These are phyloP conservation scores for Dascillus cervinus DNA, from an alignment of 2,888 invertebrate genomes.

Conservation along the genomic window DNA sequence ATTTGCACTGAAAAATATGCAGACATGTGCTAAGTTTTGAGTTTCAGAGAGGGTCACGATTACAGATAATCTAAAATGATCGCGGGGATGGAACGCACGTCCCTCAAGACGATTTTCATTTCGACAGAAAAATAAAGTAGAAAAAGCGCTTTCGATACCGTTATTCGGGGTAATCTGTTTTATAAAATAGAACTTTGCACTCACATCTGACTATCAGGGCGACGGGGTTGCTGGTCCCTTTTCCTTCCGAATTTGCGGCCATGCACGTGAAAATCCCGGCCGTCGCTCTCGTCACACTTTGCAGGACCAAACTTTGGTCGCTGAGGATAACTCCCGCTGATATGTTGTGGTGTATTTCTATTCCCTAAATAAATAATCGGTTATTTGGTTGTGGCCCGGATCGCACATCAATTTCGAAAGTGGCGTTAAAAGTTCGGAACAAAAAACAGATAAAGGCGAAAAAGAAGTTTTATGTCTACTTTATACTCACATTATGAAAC, in stretches of 20 bases:
- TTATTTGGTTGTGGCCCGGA: no score
- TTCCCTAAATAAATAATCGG: no score
- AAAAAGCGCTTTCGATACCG: conserved; percentile 1
- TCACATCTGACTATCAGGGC: conserved; percentile 63
- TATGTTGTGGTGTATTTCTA: conserved; percentile 75
- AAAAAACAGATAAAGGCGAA: no score
- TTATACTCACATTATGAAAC: conserved; percentile 76
- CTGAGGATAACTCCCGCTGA: conserved; percentile 76
- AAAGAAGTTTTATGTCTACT: no score
- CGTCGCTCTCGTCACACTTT: conserved; percentile 71
- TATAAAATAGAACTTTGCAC: conserved; percentile 30
- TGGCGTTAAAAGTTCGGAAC: no score
- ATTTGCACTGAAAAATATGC: no score
- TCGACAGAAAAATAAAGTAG: conserved; percentile 2
- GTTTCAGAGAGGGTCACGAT: no score
- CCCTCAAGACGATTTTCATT: conserved; percentile 1
- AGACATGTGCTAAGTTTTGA: no score
- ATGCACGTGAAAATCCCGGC: conserved; percentile 85
- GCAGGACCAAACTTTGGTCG: conserved; percentile 79
- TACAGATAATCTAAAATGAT: no score
- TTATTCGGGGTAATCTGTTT: neutral
- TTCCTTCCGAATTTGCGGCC: conserved; percentile 79
- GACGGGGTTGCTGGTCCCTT: conserved; percentile 66
- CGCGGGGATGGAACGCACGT: no score
- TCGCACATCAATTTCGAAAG: no score